These are phyloP conservation scores for Calameuta idolon DNA, from an alignment of 2,888 invertebrate genomes.

Conservation along the genomic window DNA sequence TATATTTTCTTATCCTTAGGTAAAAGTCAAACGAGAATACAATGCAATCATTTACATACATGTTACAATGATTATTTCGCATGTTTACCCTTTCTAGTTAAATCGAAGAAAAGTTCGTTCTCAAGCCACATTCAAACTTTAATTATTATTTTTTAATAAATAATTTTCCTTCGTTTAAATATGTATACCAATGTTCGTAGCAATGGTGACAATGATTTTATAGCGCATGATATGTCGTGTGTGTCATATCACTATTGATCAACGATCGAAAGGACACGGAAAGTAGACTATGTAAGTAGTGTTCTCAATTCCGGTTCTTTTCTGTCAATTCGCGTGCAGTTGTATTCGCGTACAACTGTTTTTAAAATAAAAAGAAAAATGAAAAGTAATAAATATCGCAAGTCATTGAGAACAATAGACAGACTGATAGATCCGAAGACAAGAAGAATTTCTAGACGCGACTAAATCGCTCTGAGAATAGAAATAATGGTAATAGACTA, in stretches of 20 bases:
- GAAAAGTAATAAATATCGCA: constrained; percentile 30
- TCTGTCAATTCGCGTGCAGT: constrained; percentile 26
- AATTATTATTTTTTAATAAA: constrained; percentile 22
- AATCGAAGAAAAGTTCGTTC: constrained; percentile 16
- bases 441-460: background rate
- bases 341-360: constrained; percentile 21
- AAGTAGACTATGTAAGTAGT: constrained; percentile 16
- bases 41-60: constrained; percentile 49
- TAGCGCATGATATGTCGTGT: constrained; percentile 9
- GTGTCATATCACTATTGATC: background rate
- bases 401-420: constrained; percentile 19
- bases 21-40: constrained; percentile 53
- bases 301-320: constrained; percentile 27
- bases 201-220: background rate
- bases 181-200: background rate
- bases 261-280: background rate
- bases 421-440: constrained; percentile 12
- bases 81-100: constrained; percentile 20
- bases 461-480: background rate
- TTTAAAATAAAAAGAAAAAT: constrained; percentile 8
- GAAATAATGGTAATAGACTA: background rate
- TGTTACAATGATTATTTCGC: constrained; percentile 49
- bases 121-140: constrained; percentile 26
- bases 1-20: constrained; percentile 44
- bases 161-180: constrained; percentile 5